phyloP scores from a whole-genome alignment of 2,888 invertebrate genomes.

The Omphaloscelis lunosa region DNA sequence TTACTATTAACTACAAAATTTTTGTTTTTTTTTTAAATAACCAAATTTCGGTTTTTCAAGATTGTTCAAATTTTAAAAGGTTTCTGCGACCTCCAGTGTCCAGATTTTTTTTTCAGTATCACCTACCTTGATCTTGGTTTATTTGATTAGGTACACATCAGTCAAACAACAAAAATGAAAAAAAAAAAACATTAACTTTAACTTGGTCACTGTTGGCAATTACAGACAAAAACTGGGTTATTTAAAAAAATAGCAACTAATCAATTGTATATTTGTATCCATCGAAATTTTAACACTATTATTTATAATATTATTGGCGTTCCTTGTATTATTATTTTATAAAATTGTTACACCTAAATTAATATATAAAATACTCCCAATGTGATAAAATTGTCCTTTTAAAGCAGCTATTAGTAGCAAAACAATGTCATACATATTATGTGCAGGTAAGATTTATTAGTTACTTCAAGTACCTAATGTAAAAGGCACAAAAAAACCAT shows the following conservation, averaged over 20 bases:
- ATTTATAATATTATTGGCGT: not conserved
- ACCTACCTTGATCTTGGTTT: too few species aligned
- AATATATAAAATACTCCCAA: conserved; percentile 9
- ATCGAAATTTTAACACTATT: not conserved
- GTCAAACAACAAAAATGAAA: too few species aligned
- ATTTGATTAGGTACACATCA: too few species aligned
- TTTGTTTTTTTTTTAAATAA: too few species aligned
- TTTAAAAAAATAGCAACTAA: not conserved
- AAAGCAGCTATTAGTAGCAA: conserved; percentile 42
- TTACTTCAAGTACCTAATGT: conserved; percentile 51
- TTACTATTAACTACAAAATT: too few species aligned
- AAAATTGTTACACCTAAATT: conserved; percentile 19
- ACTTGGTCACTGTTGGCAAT: too few species aligned
- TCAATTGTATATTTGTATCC: not conserved
- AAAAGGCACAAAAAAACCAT: conserved; percentile 16
- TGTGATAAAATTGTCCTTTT: conserved; percentile 33
- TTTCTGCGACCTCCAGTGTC: too few species aligned
- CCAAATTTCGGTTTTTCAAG: too few species aligned
- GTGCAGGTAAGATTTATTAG: conserved; percentile 28
- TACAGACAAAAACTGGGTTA: not conserved
- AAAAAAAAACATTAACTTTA: too few species aligned
- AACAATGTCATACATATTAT: conserved; percentile 14
- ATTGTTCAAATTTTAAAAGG: too few species aligned
- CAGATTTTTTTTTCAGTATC: too few species aligned
- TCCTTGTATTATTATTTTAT: conserved; percentile 18